phyloP scores from a whole-genome alignment of 2,113 vertebrate species.

The Isurus oxyrinchus region DNA sequence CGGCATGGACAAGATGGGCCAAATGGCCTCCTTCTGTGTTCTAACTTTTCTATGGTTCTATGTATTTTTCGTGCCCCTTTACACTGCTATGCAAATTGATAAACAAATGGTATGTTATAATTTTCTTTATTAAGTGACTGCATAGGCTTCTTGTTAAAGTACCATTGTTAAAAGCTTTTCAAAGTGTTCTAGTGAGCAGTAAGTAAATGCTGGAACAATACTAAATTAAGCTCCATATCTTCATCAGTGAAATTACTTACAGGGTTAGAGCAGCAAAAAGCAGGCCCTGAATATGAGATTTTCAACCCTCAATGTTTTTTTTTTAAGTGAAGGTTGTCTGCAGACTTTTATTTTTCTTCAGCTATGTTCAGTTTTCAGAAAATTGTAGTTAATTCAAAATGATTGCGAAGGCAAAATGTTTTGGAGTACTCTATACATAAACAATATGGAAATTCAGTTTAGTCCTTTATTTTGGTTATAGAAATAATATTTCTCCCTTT shows the following conservation, averaged over 20 bases:
- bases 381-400: background rate
- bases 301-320: background rate
- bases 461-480: background rate
- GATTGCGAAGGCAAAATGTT: background rate
- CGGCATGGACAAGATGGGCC: too few relatives aligned
- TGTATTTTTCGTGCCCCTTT: too few relatives aligned
- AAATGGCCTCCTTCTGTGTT: too few relatives aligned
- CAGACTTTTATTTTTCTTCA: background rate
- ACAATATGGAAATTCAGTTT: background rate
- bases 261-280: background rate
- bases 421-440: background rate
- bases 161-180: background rate
- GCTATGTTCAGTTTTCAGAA: background rate
- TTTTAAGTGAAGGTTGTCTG: too few relatives aligned
- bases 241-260: too few relatives aligned
- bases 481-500: background rate
- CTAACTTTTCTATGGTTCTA: too few relatives aligned
- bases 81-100: too few relatives aligned
- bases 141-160: background rate
- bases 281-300: background rate
- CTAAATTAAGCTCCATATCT: too few relatives aligned
- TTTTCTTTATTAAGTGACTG: background rate
- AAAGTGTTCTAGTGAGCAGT: background rate
- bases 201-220: background rate
- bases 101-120: background rate